Conservation (phyloP, 2,113 vertebrate genomes). For the Cavia aperea region DNA sequence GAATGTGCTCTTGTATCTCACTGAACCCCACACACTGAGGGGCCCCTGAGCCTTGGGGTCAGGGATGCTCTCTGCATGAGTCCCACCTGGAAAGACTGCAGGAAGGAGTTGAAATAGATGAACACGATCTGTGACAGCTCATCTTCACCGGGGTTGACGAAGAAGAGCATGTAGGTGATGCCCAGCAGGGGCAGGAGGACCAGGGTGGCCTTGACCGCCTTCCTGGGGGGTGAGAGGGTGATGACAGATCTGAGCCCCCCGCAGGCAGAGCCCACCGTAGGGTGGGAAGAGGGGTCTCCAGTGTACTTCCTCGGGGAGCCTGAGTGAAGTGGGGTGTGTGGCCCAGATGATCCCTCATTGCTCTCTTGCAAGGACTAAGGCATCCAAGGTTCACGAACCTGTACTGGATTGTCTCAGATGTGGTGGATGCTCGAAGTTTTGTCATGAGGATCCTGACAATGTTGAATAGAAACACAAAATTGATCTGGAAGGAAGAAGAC, state of each 20-base stretch:
- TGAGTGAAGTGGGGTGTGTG: background rate
- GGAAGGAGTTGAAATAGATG: conserved; percentile 98
- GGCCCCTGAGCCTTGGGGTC: accelerated
- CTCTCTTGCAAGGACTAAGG: background rate
- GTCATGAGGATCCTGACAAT: conserved; percentile 98
- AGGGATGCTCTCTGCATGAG: accelerated
- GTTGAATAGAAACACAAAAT: conserved; percentile 99
- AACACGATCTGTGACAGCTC: conserved; percentile 97
- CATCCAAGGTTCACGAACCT: conserved; percentile 76
- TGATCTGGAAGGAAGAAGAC: conserved; percentile 82
- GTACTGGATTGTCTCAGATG: conserved; percentile 97
- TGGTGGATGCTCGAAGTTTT: conserved; percentile 94
- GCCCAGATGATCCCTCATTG: background rate
- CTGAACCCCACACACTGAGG: accelerated
- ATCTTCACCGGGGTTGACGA: conserved; percentile 95
- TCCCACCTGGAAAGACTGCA: conserved; percentile 97
- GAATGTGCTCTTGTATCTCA: background rate
- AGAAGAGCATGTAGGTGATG: conserved; percentile 98
- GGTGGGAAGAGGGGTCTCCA: background rate
- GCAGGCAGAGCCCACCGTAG: background rate
- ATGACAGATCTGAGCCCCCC: background rate
- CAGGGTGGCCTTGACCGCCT: conserved; percentile 95
- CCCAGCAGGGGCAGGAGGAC: conserved; percentile 94
- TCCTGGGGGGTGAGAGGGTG: conserved; percentile 77
- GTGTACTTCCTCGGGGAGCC: background rate